These are phyloP conservation scores for Gasterosteus nipponicus DNA, from an alignment of 2,113 vertebrate genomes.

Conservation along the genomic window DNA sequence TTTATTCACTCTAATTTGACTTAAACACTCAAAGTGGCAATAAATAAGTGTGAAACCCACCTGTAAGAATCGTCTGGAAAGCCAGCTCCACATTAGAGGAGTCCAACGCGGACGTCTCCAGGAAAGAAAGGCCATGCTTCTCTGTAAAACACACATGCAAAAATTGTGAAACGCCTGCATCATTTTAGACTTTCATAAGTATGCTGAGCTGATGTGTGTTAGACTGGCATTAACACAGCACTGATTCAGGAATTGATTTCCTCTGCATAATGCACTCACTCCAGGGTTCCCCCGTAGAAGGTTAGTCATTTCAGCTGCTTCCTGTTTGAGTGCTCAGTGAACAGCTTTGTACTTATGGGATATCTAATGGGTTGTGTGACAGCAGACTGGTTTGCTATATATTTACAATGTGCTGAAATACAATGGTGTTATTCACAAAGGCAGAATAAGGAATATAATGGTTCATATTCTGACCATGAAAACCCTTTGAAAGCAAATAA, in stretches of 20 bases:
- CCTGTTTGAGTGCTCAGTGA: constrained; percentile 10
- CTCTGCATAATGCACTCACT: constrained; percentile 5
- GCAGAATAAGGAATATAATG: neutral
- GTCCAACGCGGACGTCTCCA: constrained; percentile 88
- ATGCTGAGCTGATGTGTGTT: neutral
- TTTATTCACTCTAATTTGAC: neutral
- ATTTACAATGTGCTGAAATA: neutral
- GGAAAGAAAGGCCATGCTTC: constrained; percentile 85
- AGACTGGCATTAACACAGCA: neutral
- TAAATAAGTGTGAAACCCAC: constrained; percentile 57
- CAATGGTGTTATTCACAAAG: neutral
- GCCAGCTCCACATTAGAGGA: constrained; percentile 88
- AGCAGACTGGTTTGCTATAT: neutral
- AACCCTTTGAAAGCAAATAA: neutral
- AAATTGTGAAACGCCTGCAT: neutral
- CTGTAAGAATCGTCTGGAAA: constrained; percentile 87
- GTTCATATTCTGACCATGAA: neutral
- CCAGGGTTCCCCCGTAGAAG: neutral
- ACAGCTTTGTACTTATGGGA: constrained; percentile 11
- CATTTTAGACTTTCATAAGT: neutral
- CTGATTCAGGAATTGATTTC: constrained; percentile 11
- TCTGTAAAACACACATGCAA: constrained; percentile 73
- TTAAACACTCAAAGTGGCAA: neutral
- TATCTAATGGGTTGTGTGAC: neutral
- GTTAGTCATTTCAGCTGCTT: neutral